Evolutionary conservation across 2,113 vertebrate species (phyloP), one percentile per base, ranked within the genome.

Genomic region (Apodemus sylvaticus): DNA sequence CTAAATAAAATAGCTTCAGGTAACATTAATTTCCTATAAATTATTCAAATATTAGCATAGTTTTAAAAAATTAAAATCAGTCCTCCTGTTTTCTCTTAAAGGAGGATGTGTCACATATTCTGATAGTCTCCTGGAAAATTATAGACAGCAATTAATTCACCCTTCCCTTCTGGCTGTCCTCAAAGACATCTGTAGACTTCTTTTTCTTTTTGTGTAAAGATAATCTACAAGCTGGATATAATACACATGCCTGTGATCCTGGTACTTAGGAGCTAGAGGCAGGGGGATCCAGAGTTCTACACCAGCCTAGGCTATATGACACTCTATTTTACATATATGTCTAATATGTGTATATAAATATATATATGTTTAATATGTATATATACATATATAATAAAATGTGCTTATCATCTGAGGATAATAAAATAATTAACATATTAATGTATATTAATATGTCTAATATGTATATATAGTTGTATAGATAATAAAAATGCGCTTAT

Each of bases 31-130:
- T 91, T 86, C 73, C 60, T 58, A 64, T 93, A 88, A 93, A 85
- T 95, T 96, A 94, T 94, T 91, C 3, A 93, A 87, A 95, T 48
- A 51, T 88, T 53, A 81, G 17, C 48, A 89, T 58, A 29, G 13
- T 88, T 92, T 78, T 36, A 48, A 90, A 96, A 87, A 89, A 87
- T 70, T 94, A 70, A 97, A 94, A 93, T 94, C 42, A 42, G 42
- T 68, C 68, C 26, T n/a, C 60, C 24, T 86, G 24, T 48, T 97
- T 93, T 93, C 19, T 87, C 34, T n/a, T 92, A 45, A 89, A 92
- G 70, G n/a, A 91, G 42, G 91, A 55, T 89, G 17, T 14, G 10
- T 36, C 53, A 29, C 4, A 4, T 71, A n/a, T 78, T 74, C 36
- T 58, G 77, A 92, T 36, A 91, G 26, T 93, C 62, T 81, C 78